Percentiles rank a stretch among this genome's conserved stretches.
Conservation (phyloP, 2,888 invertebrate genomes). For the Cheilosia vulpina region DNA sequence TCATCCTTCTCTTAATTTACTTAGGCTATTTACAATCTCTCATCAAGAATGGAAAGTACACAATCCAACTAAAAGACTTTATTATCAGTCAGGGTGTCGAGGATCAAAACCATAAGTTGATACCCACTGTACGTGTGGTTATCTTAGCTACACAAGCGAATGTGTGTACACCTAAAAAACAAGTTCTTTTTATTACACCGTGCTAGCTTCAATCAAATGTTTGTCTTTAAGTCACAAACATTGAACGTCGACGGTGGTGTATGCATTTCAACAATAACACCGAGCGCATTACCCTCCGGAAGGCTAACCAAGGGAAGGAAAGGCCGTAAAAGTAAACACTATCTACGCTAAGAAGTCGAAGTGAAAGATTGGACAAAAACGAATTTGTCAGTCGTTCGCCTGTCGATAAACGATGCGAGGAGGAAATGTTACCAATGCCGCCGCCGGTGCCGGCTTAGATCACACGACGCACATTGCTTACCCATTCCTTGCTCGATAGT, state of each 20-base stretch:
- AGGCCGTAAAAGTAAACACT: constrained; percentile 55
- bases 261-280: constrained; percentile 49
- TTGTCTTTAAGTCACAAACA: constrained; percentile 64
- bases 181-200: constrained; percentile 45
- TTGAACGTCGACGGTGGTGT: constrained; percentile 27
- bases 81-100: neutral
- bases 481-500: constrained; percentile 1
- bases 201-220: constrained; percentile 60
- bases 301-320: constrained; percentile 10
- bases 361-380: constrained; percentile 46
- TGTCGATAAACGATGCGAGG: constrained; percentile 56
- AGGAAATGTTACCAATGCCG: constrained; percentile 20
- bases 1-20: constrained; percentile 64
- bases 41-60: constrained; percentile 1
- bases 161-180: constrained; percentile 15
- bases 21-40: constrained; percentile 53
- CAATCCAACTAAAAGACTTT: neutral
- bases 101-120: constrained; percentile 6
- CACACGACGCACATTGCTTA: constrained; percentile 45
- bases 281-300: constrained; percentile 12
- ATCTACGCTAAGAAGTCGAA: constrained; percentile 38
- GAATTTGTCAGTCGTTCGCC: constrained; percentile 58
- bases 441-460: constrained; percentile 38
- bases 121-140: constrained; percentile 37
- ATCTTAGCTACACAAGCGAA: constrained; percentile 60